Base-by-base conservation (phyloP, 2,797 vertebrate species). In the Triplophysa bombifrons region DNA sequence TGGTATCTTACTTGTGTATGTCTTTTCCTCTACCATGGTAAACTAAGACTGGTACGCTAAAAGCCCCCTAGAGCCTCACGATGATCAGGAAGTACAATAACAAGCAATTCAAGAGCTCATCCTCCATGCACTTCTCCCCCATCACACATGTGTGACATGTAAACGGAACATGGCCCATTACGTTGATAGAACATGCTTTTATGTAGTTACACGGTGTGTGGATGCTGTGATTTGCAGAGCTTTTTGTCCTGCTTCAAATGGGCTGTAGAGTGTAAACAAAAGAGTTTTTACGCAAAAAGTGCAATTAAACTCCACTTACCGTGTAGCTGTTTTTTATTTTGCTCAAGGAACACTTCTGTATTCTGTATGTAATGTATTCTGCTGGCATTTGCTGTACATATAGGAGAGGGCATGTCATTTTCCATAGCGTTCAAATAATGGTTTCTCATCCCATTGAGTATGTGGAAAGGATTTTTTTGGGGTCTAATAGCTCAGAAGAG, bases 181-280 rank as follows among this genome's bases (percentile, higher is more conserved):
- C 1, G 0, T 76, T 76, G 34, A 67, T n/a, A 58, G 27, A 25
- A 27, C 61, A 34, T 2, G 4, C 30, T 7, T 7, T 22, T 64
- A 64, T 34, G 30, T 38, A 78, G 22, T 48, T 50, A 51, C 69
- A 34, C 53, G 46, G 22, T 53, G 8, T 8, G 51, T 72, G 38
- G 3, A 56, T 76, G 56, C 13, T n/a, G 20, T 56, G 22, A 22
- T 22, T 14, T 1, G 3, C 46, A 1, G 7, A 1, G 10, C 10
- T 22, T 55, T 72, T 64, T 56, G 34, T 56, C 11, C 20, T 16
- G 60, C 34, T 79, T 72, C 19, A 11, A 50, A 34, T 22, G 34
- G 30, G 68, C 48, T 65, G 68, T 79, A 27, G 48, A 71, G 68
- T 30, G 61, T 65, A 46, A 79, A 72, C 13, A 79, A 44, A 64